Conservation (phyloP, 2,888 invertebrate genomes). For the Eupithecia dodoneata region DNA sequence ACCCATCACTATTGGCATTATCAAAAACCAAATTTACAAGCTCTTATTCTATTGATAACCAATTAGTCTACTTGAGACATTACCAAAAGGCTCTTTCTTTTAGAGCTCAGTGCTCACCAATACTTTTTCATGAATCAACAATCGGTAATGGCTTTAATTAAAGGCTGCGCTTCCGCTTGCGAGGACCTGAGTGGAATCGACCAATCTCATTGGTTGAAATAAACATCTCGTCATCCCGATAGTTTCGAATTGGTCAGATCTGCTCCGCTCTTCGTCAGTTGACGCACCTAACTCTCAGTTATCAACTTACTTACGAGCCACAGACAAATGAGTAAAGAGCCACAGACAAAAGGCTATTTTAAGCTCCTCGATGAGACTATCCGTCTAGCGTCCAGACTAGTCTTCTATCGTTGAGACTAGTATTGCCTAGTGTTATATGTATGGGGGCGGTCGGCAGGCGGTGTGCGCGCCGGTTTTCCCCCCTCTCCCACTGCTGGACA, state of each 20-base stretch:
- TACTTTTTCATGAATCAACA: not conserved
- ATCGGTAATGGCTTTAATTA: not conserved
- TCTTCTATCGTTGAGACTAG: not conserved
- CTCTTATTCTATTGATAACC: not conserved
- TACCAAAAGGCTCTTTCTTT: not conserved
- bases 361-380: not conserved
- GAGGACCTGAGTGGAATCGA: not conserved
- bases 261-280: not conserved
- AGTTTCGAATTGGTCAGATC: not conserved
- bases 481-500: constrained; percentile 84
- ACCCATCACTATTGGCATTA: not conserved
- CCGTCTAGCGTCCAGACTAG: not conserved
- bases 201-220: not conserved
- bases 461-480: constrained; percentile 83
- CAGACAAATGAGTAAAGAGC: not conserved
- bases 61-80: not conserved
- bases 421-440: constrained; percentile 14
- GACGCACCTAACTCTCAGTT: not conserved
- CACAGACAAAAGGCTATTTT: not conserved
- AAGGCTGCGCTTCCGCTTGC: not conserved
- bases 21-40: not conserved
- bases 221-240: not conserved
- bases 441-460: constrained; percentile 62
- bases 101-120: not conserved
- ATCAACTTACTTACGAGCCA: not conserved